These are phyloP conservation scores for Thecophora atra DNA, from an alignment of 2,888 invertebrate species.

Conservation along the genomic window DNA sequence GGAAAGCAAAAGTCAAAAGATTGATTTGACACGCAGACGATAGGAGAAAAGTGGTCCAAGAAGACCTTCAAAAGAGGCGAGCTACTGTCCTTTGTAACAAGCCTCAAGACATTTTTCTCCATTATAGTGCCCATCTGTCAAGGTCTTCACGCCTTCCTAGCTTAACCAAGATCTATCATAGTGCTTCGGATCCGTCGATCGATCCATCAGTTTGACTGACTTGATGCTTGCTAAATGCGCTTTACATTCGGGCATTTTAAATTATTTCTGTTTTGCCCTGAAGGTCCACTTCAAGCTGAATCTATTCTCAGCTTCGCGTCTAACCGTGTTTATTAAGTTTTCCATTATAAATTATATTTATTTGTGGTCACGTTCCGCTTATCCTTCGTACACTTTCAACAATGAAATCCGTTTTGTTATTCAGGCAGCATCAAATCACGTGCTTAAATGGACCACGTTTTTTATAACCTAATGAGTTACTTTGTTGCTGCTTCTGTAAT, in stretches of 20 bases:
- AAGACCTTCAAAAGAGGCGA: conserved; percentile 18
- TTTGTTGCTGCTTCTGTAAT: conserved; percentile 19
- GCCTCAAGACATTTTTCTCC: background rate
- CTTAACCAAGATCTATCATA: too few species aligned
- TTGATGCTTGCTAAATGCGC: conserved; percentile 42
- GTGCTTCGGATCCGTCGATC: background rate
- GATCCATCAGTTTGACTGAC: conserved; percentile 35
- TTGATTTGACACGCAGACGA: conserved; percentile 41
- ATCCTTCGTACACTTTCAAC: background rate
- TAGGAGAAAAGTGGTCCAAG: conserved; percentile 27
- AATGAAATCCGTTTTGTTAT: background rate
- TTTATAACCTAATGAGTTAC: background rate
- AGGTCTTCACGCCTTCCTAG: background rate
- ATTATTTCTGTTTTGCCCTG: conserved; percentile 9
- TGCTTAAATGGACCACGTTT: conserved; percentile 6
- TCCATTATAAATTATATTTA: conserved; percentile 52
- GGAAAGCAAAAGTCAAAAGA: conserved; percentile 39
- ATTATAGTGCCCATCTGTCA: background rate
- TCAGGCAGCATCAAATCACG: background rate
- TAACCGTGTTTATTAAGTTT: conserved; percentile 30
- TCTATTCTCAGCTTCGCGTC: conserved; percentile 24
- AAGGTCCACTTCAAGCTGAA: conserved; percentile 1
- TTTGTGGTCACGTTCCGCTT: conserved; percentile 21
- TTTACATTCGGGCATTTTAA: background rate
- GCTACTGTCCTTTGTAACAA: background rate